A percentile compares a stretch with the other conserved stretches of the same genome.
These are phyloP conservation scores for Perizoma flavofasciatum DNA, from an alignment of 2,888 invertebrate species.

Conservation along the genomic window DNA sequence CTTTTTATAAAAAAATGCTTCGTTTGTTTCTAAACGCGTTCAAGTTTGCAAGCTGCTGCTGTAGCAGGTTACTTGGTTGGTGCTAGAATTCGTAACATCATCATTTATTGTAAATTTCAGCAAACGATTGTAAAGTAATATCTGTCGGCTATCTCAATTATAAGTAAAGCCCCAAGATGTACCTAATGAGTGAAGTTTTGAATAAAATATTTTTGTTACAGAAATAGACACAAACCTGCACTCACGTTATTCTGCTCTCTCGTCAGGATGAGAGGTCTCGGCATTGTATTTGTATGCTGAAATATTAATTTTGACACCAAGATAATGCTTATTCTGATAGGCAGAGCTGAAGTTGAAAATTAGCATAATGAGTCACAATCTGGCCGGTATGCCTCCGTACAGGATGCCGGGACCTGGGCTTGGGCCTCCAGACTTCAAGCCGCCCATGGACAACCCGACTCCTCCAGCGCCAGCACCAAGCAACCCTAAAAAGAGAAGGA, in stretches of 20 bases:
- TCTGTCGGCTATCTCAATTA: not conserved
- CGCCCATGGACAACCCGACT: slow-evolving; percentile 87
- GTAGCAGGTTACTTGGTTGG: slow-evolving; percentile 58
- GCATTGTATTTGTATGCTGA: slow-evolving; percentile 59
- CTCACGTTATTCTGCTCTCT: slow-evolving; percentile 70
- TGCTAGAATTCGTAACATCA: slow-evolving; percentile 27
- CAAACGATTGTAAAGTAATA: not conserved
- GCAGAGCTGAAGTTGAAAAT: slow-evolving; percentile 66
- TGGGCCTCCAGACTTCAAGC: slow-evolving; percentile 89
- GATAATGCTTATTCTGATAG: slow-evolving; percentile 61
- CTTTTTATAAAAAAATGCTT: slow-evolving; percentile 19
- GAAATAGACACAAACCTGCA: slow-evolving; percentile 77
- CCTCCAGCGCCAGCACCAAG: slow-evolving; percentile 90
- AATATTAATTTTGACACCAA: slow-evolving; percentile 45
- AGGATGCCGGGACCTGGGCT: slow-evolving; percentile 89
- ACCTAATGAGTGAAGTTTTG: not conserved
- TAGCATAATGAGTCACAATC: slow-evolving; percentile 89
- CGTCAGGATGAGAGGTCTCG: slow-evolving; percentile 74
- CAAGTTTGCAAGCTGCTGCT: slow-evolving; percentile 22
- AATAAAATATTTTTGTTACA: slow-evolving; percentile 67
- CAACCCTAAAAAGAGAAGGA: slow-evolving; percentile 94
- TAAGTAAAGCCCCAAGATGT: not conserved
- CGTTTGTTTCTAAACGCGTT: slow-evolving; percentile 5
- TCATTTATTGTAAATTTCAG: slow-evolving; percentile 13
- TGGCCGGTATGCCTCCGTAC: slow-evolving; percentile 91